These are phyloP conservation scores for Chloroceryle aenea DNA, from an alignment of 2,113 vertebrate species.

Conservation along the genomic window DNA sequence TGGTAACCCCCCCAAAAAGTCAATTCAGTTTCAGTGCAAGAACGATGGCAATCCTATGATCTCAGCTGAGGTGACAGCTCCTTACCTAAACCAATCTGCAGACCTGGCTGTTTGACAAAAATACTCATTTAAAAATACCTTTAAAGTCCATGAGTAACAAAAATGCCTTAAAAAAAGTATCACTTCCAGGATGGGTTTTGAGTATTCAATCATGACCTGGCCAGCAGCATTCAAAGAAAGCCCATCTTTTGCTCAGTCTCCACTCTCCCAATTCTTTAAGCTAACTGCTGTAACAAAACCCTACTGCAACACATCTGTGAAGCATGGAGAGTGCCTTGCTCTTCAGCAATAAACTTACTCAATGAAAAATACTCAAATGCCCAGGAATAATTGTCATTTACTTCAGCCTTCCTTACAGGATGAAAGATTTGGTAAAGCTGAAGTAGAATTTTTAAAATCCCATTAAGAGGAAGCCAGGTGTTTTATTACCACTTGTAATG, in stretches of 20 bases:
- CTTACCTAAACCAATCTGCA: constrained; percentile 6
- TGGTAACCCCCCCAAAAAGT: background rate
- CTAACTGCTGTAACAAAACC: background rate
- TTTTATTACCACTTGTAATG: background rate
- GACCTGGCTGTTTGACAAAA: background rate
- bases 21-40: background rate
- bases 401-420: background rate
- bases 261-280: background rate
- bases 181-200: background rate
- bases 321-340: background rate
- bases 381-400: background rate
- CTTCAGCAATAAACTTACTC: background rate
- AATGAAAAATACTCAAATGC: background rate
- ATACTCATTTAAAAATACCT: background rate
- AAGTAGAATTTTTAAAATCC: background rate
- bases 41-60: background rate
- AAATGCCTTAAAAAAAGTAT: background rate
- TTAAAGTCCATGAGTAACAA: background rate
- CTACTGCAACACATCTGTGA: background rate
- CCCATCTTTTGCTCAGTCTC: background rate
- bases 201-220: background rate
- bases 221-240: background rate
- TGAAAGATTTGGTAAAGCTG: background rate
- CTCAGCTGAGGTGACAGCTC: background rate
- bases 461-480: background rate